Conservation (phyloP, 2,888 invertebrate genomes). For the Noctuana brunneofusca region DNA sequence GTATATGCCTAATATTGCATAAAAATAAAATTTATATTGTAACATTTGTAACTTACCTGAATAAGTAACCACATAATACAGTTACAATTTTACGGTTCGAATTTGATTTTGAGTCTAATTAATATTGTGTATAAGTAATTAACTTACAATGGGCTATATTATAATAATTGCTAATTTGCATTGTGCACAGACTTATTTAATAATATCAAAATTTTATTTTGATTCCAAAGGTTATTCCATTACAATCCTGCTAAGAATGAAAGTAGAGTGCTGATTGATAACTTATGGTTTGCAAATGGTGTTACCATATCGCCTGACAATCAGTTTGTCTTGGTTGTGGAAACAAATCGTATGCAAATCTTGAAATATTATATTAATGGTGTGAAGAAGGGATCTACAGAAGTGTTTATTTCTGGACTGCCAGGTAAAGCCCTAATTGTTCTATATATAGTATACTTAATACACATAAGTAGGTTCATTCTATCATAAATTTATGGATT, state of each 20-base stretch:
- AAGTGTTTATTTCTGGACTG: slow-evolving; percentile 91
- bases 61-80: too few species aligned
- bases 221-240: slow-evolving; percentile 86
- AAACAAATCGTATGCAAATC: slow-evolving; percentile 86
- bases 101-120: too few species aligned
- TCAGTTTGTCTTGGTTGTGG: slow-evolving; percentile 90
- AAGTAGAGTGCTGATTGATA: slow-evolving; percentile 88
- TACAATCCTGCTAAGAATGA: slow-evolving; percentile 90
- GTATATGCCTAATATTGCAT: too few species aligned
- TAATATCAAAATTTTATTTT: neutral
- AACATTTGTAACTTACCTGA: too few species aligned
- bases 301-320: slow-evolving; percentile 91
- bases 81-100: too few species aligned
- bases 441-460: neutral
- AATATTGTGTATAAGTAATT: too few species aligned
- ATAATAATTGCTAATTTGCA: too few species aligned
- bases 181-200: neutral
- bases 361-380: slow-evolving; percentile 91
- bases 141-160: too few species aligned
- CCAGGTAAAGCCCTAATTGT: slow-evolving; percentile 80
- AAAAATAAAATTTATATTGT: too few species aligned
- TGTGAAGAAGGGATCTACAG: slow-evolving; percentile 89
- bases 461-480: too few species aligned
- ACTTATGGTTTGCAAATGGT: slow-evolving; percentile 95
- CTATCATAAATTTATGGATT: too few species aligned